Evolutionary conservation across 1,140 invertebrate genomes (phyloP).

Genomic region (Drosophila prosaltans): DNA sequence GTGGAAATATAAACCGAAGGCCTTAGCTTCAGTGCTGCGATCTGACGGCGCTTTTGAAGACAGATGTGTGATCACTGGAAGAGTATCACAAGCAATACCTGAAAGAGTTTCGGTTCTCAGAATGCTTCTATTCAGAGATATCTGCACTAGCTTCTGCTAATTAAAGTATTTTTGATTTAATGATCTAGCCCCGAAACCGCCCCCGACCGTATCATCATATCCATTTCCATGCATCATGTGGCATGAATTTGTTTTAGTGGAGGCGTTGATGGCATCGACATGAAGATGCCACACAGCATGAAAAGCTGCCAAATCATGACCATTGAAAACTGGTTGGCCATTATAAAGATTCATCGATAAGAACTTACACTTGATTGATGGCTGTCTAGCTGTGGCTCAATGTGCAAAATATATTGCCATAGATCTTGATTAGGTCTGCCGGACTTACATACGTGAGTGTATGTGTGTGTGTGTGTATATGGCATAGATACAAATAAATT

Average conservation of each 20-base stretch:
- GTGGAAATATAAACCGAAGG: slow-evolving; percentile 52
- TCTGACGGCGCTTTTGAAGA: slow-evolving; percentile 66
- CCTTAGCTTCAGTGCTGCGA: no score
- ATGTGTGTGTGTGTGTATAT: slow-evolving; percentile 12
- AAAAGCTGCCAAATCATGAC: slow-evolving; percentile 45
- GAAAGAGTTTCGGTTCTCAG: slow-evolving; percentile 10
- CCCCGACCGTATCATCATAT: no score
- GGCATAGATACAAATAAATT: slow-evolving; percentile 64
- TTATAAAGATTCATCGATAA: slow-evolving; percentile 30
- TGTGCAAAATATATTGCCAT: slow-evolving; percentile 52
- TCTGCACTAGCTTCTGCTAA: slow-evolving; percentile 47
- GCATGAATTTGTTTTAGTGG: slow-evolving; percentile 61
- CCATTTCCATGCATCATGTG: slow-evolving; percentile 45
- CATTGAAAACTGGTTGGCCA: slow-evolving; percentile 17
- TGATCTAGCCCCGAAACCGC: background rate
- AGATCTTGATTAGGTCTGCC: slow-evolving; percentile 22
- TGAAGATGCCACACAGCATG: slow-evolving; percentile 4
- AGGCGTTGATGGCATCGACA: slow-evolving; percentile 37
- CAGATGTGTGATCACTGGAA: slow-evolving; percentile 3
- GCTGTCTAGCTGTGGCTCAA: background rate
- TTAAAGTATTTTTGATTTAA: slow-evolving; percentile 55
- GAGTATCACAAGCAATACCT: slow-evolving; percentile 4
- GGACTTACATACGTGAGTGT: background rate
- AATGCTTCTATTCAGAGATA: slow-evolving; percentile 5
- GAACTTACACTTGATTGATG: slow-evolving; percentile 23